Conservation (phyloP, 2,113 vertebrate genomes). For the Gyps fulvus region DNA sequence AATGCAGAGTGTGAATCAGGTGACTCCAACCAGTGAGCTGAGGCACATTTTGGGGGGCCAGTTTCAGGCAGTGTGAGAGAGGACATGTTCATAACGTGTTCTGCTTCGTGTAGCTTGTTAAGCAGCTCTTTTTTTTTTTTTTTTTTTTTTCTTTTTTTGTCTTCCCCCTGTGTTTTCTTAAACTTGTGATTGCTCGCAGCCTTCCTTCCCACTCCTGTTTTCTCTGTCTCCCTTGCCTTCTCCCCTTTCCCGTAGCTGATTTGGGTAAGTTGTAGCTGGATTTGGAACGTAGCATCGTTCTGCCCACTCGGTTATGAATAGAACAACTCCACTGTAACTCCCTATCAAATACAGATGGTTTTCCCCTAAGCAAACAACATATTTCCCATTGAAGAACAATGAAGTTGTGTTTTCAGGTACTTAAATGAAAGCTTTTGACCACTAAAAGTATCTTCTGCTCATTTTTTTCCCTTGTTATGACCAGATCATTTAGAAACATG, state of each 20-base stretch:
- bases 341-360: neutral
- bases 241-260: neutral
- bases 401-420: neutral
- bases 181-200: neutral
- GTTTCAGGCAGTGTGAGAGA: neutral
- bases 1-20: neutral
- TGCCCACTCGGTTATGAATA: neutral
- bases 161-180: neutral
- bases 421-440: neutral
- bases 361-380: neutral
- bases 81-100: neutral
- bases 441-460: neutral
- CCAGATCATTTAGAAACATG: neutral
- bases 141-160: neutral
- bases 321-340: neutral
- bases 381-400: neutral
- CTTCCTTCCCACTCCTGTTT: neutral
- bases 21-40: neutral
- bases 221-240: slow-evolving; percentile 15
- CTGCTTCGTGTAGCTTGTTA: neutral
- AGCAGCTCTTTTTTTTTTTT: neutral
- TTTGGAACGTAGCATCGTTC: neutral
- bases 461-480: neutral
- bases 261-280: neutral
- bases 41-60: neutral